Evolutionary conservation across 2,113 vertebrate genomes (phyloP), one percentile per base, ranked within the genome.

Genomic region (Pitta sordida): DNA sequence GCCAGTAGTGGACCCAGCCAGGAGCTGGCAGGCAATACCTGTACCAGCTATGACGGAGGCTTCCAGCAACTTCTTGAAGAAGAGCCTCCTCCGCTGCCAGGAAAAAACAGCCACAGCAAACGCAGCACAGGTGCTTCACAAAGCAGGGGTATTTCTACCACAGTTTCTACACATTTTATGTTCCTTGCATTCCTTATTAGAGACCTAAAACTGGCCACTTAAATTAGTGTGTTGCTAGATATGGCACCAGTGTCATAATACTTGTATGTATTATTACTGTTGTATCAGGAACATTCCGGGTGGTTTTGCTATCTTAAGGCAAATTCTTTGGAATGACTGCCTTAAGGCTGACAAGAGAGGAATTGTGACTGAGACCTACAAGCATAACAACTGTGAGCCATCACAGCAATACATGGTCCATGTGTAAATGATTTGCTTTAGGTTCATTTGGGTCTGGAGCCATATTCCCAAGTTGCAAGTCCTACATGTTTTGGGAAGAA

Each of bases 401-500:
- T 79, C 59, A 48, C 9, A 82, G 52, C 22, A 30, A 1, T 55
- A 24, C 10, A 11, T 11, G 6, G 9, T 71, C 7, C 32, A 7
- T 36, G 9, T 82, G 20, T 32, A 64, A 34, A 2, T 49, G 3
- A 29, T 64, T 59, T 20, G 10, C 26, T 59, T 70, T 29, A 59
- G 34, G 34, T 71, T 67, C 4, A 17, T 32, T 26, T 2, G 2
- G 8, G 11, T 52, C 18, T 60, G 27, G 34, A 62, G 7, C 21
- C 2, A 0, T 39, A 6, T 60, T 79, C n/a, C 46, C 49, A 15
- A 19, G 22, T 8, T 36, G 41, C 27, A 58, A 58, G 19, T 1
- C 1, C 7, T 69, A 19, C 10, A 3, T 16, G 7, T 77, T 52
- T 18, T 27, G 13, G 1, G 3, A 4, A 6, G 3, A 6, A 6